These are phyloP conservation scores for Nyctalus aviator DNA, from an alignment of 2,797 vertebrate genomes.

Conservation along the genomic window DNA sequence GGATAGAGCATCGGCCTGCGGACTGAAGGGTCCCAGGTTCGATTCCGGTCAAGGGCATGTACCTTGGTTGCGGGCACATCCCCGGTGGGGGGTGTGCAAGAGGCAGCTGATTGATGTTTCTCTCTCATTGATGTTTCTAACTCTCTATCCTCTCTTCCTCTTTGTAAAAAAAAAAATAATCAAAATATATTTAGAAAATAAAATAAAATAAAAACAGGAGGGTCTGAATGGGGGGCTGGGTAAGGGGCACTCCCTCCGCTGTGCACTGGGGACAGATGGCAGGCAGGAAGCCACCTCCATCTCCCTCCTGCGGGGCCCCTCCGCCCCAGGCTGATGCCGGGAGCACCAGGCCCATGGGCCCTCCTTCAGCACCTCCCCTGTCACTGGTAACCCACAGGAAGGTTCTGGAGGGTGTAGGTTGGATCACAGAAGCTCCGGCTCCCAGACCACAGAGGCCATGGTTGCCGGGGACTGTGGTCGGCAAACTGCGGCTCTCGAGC, in stretches of 20 bases:
- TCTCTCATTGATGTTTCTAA: too few species aligned
- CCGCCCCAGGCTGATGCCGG: background rate
- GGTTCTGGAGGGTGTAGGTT: background rate
- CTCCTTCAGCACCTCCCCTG: background rate
- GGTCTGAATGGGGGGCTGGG: background rate
- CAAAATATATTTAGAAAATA: too few species aligned
- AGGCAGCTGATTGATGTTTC: too few species aligned
- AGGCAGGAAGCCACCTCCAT: background rate
- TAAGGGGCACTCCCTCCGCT: background rate
- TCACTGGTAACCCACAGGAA: background rate
- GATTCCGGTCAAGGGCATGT: too few species aligned
- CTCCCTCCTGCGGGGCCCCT: background rate
- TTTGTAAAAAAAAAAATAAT: too few species aligned
- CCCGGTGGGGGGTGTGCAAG: too few species aligned
- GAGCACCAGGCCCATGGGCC: background rate
- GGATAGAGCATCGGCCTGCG: too few species aligned
- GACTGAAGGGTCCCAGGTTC: too few species aligned
- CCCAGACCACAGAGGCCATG: background rate
- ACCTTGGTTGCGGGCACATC: too few species aligned
- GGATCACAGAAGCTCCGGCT: background rate
- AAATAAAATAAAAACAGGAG: too few species aligned
- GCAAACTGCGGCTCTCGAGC: too few species aligned
- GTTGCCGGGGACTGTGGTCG: background rate
- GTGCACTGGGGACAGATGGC: background rate
- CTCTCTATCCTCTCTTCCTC: too few species aligned